phyloP scores from a whole-genome alignment of 2,797 vertebrate species.

The Typhlichthys subterraneus region DNA sequence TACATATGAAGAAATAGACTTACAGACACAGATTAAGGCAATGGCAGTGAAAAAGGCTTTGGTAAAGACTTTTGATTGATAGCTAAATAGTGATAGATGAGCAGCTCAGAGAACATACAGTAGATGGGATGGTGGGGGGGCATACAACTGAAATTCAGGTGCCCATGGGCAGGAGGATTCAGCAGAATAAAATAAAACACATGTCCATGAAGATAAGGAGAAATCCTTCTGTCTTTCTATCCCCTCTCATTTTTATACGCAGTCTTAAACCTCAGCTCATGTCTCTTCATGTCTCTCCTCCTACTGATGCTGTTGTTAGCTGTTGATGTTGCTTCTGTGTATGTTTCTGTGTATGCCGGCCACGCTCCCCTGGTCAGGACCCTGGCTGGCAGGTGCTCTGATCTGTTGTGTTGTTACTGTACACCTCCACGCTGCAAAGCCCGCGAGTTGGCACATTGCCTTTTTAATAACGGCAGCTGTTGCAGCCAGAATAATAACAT shows the following conservation, averaged over 20 bases:
- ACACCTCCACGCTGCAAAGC: conserved; percentile 5
- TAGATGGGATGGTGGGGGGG: no score
- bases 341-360: conserved; percentile 60
- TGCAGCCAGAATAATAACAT: conserved; percentile 21
- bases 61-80: no score
- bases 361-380: conserved; percentile 56
- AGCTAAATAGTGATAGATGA: no score
- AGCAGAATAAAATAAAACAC: no score
- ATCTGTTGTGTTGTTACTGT: conserved; percentile 21
- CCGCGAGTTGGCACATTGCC: conserved; percentile 28
- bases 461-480: conserved; percentile 29
- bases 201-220: not conserved
- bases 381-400: conserved; percentile 22
- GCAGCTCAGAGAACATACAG: no score
- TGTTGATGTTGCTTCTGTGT: no score
- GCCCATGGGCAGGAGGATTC: no score
- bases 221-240: conserved; percentile 16
- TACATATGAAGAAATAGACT: no score
- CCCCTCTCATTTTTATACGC: conserved; percentile 6
- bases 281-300: not conserved
- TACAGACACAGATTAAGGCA: no score
- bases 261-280: conserved; percentile 9
- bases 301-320: conserved; percentile 25
- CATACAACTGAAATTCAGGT: no score
- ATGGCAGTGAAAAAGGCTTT: no score